Evolutionary conservation across 1,140 invertebrate genomes (phyloP), one percentile per base, ranked within the genome.

Genomic region (Drosophila sp.): DNA sequence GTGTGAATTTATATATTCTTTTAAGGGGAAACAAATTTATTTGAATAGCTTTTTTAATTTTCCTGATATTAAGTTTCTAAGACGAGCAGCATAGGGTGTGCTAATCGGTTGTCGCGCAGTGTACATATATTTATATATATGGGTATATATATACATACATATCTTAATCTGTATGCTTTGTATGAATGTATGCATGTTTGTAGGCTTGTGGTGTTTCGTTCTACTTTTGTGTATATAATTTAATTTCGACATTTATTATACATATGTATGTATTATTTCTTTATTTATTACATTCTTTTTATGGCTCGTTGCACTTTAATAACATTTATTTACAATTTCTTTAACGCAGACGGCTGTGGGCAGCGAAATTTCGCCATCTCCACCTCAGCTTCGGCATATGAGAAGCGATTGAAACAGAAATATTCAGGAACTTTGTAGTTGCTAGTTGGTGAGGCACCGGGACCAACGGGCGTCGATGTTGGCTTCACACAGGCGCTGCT

Each of bases 381-480:
- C 13, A 97, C 94, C 93, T 98, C 96, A 50, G 97, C 95, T 92
- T 98, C 96, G 75, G 94, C 96, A 82, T 95, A 97, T 65, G 95
- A 96, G 77, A 94, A 95, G 21, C 94, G 93, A 80, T 97, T 94
- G 79, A 97, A 97, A 72, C 94, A 94, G 82, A 95, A 98, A 89
- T 97, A 97, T 92, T 98, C 97, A 0, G 96, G 96, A 80, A 97
- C 96, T 92, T 97, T 97, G 84, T 98, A 98, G 2, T 94, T 93
- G 32, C 93, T 94, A 64, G 93, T 92, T 89, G 97, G 96, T 0
- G 94, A 93, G 32, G 96, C 96, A 40, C 94, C 95, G 38, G 96
- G 96, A 5, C 95, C 95, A 56, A 97, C 95, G 3, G 95, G 93
- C 69, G 91, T 79, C 2, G 90, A 90, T 25, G 94, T 92, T 25